These are phyloP conservation scores for Calliopum simillimum DNA, from an alignment of 2,888 invertebrate genomes.

Conservation along the genomic window DNA sequence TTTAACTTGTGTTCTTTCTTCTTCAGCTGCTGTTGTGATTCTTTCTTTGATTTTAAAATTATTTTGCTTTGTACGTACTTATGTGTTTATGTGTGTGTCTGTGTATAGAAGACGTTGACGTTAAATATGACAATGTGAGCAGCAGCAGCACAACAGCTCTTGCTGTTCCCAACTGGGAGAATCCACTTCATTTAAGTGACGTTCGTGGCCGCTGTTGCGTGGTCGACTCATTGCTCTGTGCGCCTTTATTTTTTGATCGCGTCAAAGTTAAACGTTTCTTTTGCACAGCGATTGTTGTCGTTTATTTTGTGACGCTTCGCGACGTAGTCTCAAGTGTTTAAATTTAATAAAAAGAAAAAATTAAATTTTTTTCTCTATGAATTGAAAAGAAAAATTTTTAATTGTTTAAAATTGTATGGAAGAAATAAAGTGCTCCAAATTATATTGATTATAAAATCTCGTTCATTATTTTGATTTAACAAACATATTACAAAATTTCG, in stretches of 20 bases:
- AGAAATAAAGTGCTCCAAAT: no score
- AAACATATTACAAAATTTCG: slow-evolving; percentile 10
- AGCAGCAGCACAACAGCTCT: slow-evolving; percentile 16
- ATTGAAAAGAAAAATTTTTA: no score
- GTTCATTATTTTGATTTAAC: slow-evolving; percentile 3
- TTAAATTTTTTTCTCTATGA: no score
- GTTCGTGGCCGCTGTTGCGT: slow-evolving; percentile 43
- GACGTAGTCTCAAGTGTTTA: slow-evolving; percentile 2
- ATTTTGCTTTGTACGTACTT: no score
- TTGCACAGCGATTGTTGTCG: background rate
- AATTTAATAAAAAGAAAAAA: no score
- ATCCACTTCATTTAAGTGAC: slow-evolving; percentile 57
- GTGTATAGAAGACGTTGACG: slow-evolving; percentile 21
- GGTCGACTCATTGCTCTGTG: slow-evolving; percentile 14
- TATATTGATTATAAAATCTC: slow-evolving; percentile 41
- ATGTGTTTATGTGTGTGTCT: slow-evolving; percentile 20
- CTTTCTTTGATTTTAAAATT: background rate
- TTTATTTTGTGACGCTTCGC: slow-evolving; percentile 2
- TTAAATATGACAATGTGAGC: background rate
- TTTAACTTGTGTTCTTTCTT: slow-evolving; percentile 3
- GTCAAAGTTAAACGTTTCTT: slow-evolving; percentile 9
- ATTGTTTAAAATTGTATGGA: no score
- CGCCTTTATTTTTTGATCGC: slow-evolving; percentile 4
- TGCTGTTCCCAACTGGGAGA: slow-evolving; percentile 45
- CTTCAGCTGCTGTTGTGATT: slow-evolving; percentile 8